Evolutionary conservation across 2,797 vertebrate species (phyloP), one percentile per base, ranked within the genome.

Genomic region (Gymnothorax javanicus): DNA sequence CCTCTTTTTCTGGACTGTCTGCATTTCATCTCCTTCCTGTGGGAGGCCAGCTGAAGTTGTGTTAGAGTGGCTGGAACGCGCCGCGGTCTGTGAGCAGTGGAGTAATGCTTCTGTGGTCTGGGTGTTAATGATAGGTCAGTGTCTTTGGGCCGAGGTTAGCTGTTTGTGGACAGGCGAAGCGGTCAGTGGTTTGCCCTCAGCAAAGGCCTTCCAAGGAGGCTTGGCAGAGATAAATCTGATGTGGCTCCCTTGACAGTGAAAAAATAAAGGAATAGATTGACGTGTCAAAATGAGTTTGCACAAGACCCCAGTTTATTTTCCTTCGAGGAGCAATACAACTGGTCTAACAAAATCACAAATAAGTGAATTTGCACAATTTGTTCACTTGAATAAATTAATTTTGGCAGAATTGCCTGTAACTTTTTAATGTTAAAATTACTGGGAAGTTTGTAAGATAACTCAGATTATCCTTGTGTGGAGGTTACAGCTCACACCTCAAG

Each of bases 51-150:
- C 13, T 7, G 25, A 82, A 57, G 23, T 54, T 82, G 85, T 56
- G 12, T 1, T 17, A 52, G 23, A n/a, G 57, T 25, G 71, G 43
- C n/a, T 81, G 58, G 75, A 81, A 81, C 23, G 54, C 17, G 17
- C 54, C 58, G 81, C 54, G 59, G 85, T 82, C 62, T 43, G 59
- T 7, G 58, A 83, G 56, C 9, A 2, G 20, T 13, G 25, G n/a
- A 15, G 23, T 0, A 60, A 20, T 17, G 56, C 9, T 17, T 25
- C 60, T 62, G 23, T 33, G 52, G 77, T 86, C 43, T 15, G 54
- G 81, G 64, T 83, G 64, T 83, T 33, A 87, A 83, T 15, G 27
- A 87, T 71, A 59, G 86, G 79, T 64, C 81, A 82, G 64, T n/a
- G 9, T 52, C 62, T 50, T 62, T 20, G 67, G 52, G 57, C 83